Conservation (phyloP, 2,797 vertebrate genomes). For the Perodicticus potto region DNA sequence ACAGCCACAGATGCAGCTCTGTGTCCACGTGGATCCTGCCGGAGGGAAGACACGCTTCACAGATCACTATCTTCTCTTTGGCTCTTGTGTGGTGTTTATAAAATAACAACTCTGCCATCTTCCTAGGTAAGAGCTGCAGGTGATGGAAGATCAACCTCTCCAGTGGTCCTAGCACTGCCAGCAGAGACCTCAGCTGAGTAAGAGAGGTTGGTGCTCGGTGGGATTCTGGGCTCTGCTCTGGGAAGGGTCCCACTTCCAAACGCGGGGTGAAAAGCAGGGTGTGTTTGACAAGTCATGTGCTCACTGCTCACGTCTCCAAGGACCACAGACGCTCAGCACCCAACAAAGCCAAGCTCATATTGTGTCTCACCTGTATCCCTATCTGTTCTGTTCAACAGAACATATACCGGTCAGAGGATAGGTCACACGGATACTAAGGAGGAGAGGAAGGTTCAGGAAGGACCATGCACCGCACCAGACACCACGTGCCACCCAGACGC, state of each 20-base stretch:
- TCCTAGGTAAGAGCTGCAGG: not conserved
- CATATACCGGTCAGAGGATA: not conserved
- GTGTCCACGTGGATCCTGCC: fast-evolving
- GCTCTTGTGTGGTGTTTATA: fast-evolving
- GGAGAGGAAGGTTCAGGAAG: fast-evolving
- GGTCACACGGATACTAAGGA: fast-evolving
- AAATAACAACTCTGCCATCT: not conserved
- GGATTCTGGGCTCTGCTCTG: not conserved
- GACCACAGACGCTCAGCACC: not conserved
- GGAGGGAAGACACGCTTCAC: fast-evolving
- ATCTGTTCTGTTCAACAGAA: fast-evolving
- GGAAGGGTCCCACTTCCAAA: not conserved
- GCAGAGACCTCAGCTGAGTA: not conserved
- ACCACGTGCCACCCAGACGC: no score
- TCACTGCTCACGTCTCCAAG: not conserved
- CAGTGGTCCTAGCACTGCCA: not conserved
- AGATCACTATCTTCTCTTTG: not conserved
- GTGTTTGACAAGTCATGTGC: not conserved
- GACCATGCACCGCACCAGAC: not conserved
- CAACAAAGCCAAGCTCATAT: not conserved
- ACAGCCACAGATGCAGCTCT: not conserved
- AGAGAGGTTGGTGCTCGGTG: fast-evolving
- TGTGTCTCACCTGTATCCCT: not conserved
- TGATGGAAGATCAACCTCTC: not conserved
- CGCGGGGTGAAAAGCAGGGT: not conserved